Evolutionary conservation across 2,113 vertebrate species (phyloP).

Genomic region (Chrysemys picta): DNA sequence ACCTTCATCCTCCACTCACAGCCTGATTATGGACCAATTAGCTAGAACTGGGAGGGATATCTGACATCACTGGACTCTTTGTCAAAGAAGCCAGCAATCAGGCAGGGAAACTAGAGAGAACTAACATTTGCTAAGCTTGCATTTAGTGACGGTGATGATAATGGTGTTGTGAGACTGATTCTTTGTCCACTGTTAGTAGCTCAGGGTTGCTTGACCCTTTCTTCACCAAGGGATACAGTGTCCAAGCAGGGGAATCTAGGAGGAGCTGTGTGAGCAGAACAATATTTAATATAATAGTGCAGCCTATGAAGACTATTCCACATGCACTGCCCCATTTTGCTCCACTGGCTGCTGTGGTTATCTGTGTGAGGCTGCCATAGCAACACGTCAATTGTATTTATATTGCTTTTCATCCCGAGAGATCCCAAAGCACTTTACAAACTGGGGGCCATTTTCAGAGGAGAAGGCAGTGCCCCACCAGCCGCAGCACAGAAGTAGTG

Average conservation of each 20-base stretch:
- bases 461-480: too few relatives aligned
- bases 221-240: not conserved
- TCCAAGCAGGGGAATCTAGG: not conserved
- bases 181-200: not conserved
- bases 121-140: constrained; percentile 3
- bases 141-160: not conserved
- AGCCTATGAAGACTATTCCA: not conserved
- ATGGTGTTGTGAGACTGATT: not conserved
- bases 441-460: not conserved
- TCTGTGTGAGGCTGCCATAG: not conserved
- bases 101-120: constrained; percentile 1
- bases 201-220: not conserved
- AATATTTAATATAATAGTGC: not conserved
- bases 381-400: not conserved
- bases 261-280: not conserved
- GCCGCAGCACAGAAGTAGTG: too few relatives aligned
- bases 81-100: not conserved
- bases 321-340: not conserved
- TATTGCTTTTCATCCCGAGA: not conserved
- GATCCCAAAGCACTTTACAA: not conserved
- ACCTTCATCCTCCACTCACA: not conserved
- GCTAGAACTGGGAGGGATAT: constrained; percentile 44
- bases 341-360: not conserved
- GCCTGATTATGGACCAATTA: constrained; percentile 40
- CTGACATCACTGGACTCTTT: constrained; percentile 38